phyloP scores from a whole-genome alignment of 92 coral and sea anemone genomes.

The Porites rus region DNA sequence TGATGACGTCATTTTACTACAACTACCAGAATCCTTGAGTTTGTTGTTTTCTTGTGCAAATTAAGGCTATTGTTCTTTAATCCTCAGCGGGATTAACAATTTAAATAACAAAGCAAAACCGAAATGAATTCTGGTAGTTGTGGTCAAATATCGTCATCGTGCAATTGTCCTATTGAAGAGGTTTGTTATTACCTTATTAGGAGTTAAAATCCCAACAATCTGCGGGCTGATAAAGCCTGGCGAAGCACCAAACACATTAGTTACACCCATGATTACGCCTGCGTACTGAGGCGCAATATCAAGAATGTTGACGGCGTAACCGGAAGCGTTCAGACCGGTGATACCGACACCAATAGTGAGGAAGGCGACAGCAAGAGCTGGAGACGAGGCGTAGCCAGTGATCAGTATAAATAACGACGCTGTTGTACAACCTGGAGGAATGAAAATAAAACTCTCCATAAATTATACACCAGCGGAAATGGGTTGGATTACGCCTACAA shows the following conservation, averaged over 20 bases:
- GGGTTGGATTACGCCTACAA: background rate
- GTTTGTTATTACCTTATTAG: constrained; percentile 84
- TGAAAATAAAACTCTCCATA: too few species aligned
- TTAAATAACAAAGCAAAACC: too few species aligned
- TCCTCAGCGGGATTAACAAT: too few species aligned
- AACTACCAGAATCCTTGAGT: too few species aligned
- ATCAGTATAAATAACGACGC: constrained; percentile 92
- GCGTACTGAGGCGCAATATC: constrained; percentile 99
- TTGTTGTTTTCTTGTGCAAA: too few species aligned
- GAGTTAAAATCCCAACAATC: constrained; percentile 95
- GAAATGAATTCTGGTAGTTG: too few species aligned
- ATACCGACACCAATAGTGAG: constrained; percentile 98
- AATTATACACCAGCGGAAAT: too few species aligned
- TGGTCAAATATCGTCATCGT: too few species aligned
- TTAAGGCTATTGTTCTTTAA: too few species aligned
- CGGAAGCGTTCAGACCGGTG: constrained; percentile 97
- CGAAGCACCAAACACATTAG: constrained; percentile 96
- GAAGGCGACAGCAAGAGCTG: constrained; percentile 86
- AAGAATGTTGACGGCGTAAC: constrained; percentile 98
- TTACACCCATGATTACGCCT: constrained; percentile 99
- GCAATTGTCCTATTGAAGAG: too few species aligned
- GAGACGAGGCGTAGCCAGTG: constrained; percentile 85
- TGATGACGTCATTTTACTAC: too few species aligned
- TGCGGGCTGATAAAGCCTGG: constrained; percentile 99
- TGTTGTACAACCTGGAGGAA: constrained; percentile 83